Evolutionary conservation across 2,797 vertebrate species (phyloP).

Genomic region (Enteromius mattozi): DNA sequence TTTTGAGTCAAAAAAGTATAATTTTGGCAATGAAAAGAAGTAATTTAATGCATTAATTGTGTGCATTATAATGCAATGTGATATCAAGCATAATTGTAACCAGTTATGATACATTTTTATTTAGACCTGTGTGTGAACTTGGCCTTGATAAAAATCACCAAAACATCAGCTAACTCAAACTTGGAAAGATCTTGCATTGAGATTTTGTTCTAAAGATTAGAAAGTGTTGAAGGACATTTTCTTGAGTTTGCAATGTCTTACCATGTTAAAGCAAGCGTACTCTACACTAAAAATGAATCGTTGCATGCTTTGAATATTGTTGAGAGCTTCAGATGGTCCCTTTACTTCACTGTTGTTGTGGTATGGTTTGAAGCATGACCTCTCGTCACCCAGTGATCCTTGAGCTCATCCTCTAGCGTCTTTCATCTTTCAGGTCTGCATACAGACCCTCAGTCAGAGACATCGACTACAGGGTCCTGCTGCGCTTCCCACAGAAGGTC

Average conservation of each 20-base stretch:
- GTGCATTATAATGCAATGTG: background rate
- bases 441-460: slow-evolving; percentile 77
- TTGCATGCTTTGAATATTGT: background rate
- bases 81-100: background rate
- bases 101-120: background rate
- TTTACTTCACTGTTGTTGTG: too few species aligned
- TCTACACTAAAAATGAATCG: background rate
- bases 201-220: background rate
- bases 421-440: slow-evolving; percentile 77
- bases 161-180: background rate
- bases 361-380: background rate
- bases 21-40: too few species aligned
- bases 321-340: background rate
- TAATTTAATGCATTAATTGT: too few species aligned
- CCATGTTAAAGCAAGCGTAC: background rate
- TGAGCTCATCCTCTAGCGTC: slow-evolving; percentile 41
- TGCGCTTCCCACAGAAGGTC: slow-evolving; percentile 87
- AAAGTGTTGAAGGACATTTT: background rate
- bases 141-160: background rate
- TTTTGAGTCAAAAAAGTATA: background rate
- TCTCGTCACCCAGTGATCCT: background rate
- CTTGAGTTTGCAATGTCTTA: background rate
- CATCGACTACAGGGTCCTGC: slow-evolving; percentile 82
- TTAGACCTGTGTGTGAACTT: background rate
- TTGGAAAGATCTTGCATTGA: background rate